Base-by-base conservation (phyloP, 1,140 invertebrate genomes). In the Centruroides sculpturatus region DNA sequence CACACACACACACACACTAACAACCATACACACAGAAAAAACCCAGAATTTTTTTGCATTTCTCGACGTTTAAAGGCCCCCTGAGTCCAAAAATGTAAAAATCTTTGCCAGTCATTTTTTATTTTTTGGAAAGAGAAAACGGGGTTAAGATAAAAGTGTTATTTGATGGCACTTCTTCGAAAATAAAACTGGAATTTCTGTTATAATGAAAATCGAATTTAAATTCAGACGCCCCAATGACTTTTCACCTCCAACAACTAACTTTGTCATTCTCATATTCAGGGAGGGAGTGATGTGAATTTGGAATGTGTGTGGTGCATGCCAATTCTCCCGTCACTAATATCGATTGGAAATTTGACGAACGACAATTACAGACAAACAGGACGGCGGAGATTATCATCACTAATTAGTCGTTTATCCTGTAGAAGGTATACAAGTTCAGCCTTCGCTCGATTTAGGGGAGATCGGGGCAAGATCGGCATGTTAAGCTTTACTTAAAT, bases 241-340 rank as follows among this genome's bases (percentile, higher is more conserved):
- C 41, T 51, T 13, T 61, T 3, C 60, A 57, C 35, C 56, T 61
- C n/a, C 23, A 53, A 59, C 4, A 62, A 48, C 48, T 6, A 41
- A 41, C 41, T 41, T 41, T 8, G 41, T 41, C 41, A 41, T 41
- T 41, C 41, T 5, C 41, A 0, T 70, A 88, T 89, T 69, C 88
- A 88, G 73, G 86, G 89, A 75, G 86, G 86, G 5, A 86, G 87
- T 70, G 85, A 86, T 71, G 85, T 86, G 55, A 87, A 87, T 70
- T 86, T 87, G 69, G 84, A 86, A 68, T 86, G 68, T 35, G 68
- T 35, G 50, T 60, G 7, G 62, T 69, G 9, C 36, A 60, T 9
- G 64, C 68, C n/a, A 65, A 66, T 48, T 67, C 68, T 4, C 50
- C 60, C 3, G 55, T 59, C 5, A 56, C 23, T 55, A 61, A 66